Conservation (phyloP, 2,113 vertebrate species). For the Tautogolabrus adspersus region DNA sequence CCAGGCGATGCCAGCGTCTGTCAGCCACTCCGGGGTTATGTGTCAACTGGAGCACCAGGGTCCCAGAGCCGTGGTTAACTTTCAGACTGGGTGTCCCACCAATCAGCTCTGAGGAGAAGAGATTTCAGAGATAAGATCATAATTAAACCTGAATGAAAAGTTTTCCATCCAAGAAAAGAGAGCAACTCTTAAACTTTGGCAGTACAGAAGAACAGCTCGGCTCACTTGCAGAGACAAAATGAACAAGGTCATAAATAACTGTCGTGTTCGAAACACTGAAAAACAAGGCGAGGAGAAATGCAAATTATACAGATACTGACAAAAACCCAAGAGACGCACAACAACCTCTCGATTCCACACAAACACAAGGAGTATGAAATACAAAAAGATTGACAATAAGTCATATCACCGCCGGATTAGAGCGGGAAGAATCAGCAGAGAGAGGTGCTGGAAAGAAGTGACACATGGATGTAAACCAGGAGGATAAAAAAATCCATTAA, state of each 20-base stretch:
- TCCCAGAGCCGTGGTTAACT: conserved; percentile 80
- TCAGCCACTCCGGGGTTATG: conserved; percentile 67
- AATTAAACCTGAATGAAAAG: not conserved
- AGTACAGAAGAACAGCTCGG: conserved; percentile 7
- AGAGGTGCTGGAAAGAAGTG: conserved; percentile 8
- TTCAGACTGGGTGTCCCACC: conserved; percentile 77
- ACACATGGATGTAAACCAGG: not conserved
- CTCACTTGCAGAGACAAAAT: conserved; percentile 5
- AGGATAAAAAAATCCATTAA: conserved; percentile 12
- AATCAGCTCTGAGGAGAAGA: conserved; percentile 69
- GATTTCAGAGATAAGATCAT: not conserved
- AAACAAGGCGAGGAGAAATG: conserved; percentile 4
- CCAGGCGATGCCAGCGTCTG: conserved; percentile 79
- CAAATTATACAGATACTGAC: not conserved
- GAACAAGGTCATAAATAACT: conserved; percentile 16
- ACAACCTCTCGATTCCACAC: conserved; percentile 21
- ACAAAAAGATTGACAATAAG: conserved; percentile 3
- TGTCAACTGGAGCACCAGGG: conserved; percentile 77
- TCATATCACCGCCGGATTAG: conserved; percentile 1
- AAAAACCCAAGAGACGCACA: not conserved
- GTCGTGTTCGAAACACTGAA: conserved; percentile 1
- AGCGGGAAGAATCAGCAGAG: not conserved
- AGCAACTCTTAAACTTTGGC: not conserved
- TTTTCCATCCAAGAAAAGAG: not conserved
- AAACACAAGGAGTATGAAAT: not conserved